Conservation (phyloP, 2,888 invertebrate species). For the Timandra comae region DNA sequence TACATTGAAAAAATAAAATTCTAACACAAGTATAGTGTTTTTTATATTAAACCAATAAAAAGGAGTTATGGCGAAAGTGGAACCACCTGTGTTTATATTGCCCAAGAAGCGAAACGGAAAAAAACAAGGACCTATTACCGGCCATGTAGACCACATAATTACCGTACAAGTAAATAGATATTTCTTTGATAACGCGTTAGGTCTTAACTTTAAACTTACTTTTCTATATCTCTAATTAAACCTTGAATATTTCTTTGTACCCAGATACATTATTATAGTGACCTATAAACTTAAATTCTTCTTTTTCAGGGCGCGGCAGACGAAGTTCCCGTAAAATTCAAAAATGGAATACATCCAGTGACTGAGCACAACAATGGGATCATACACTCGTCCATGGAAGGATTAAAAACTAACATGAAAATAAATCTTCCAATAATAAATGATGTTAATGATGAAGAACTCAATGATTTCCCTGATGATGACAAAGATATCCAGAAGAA, state of each 20-base stretch:
- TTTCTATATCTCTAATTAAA: too few relatives aligned
- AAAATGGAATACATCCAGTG: conserved; percentile 65
- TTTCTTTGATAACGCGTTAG: too few relatives aligned
- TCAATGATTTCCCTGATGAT: conserved; percentile 40
- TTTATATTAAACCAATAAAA: neutral
- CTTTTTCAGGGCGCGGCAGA: conserved; percentile 53
- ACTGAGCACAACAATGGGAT: conserved; percentile 64
- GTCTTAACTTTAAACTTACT: too few relatives aligned
- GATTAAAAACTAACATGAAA: conserved; percentile 66
- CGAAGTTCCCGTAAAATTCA: conserved; percentile 61
- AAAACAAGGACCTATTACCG: conserved; percentile 63
- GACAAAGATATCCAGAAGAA: conserved; percentile 46
- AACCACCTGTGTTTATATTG: conserved; percentile 76
- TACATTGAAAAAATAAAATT: conserved; percentile 5
- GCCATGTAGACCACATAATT: conserved; percentile 80
- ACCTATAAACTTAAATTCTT: too few relatives aligned
- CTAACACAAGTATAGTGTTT: conserved; percentile 8
- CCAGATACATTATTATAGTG: too few relatives aligned
- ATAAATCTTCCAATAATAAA: conserved; percentile 66
- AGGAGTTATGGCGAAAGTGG: conserved; percentile 54
- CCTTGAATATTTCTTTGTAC: too few relatives aligned
- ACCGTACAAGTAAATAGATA: conserved; percentile 68
- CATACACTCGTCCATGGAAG: conserved; percentile 66
- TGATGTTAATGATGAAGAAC: conserved; percentile 72
- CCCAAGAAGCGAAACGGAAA: conserved; percentile 78